Conservation (phyloP, 1,140 invertebrate genomes). For the Drosophila serrata region DNA sequence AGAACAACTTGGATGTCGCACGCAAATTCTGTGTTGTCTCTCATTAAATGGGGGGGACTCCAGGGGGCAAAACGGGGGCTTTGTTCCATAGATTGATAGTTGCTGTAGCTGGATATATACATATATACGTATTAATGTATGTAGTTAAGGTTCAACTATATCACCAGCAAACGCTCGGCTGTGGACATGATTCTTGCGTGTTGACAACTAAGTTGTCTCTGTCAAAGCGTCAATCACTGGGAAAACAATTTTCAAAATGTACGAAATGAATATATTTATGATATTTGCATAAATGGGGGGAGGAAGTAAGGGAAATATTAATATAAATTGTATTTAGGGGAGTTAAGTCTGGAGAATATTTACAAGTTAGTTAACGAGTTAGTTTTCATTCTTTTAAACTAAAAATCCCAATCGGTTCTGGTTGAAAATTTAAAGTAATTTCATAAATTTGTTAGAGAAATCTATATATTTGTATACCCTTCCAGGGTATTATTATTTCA, state of each 20-base stretch:
- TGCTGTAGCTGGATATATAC: constrained; percentile 18
- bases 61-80: not conserved
- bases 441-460: no score
- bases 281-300: constrained; percentile 26
- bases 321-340: not conserved
- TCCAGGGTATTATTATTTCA: no score
- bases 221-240: constrained; percentile 72
- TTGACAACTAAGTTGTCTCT: constrained; percentile 73
- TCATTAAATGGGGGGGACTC: constrained; percentile 53
- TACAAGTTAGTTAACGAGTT: not conserved
- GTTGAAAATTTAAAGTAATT: no score
- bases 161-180: constrained; percentile 6
- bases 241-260: constrained; percentile 42
- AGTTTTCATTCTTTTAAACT: not conserved
- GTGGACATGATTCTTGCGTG: constrained; percentile 77
- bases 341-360: not conserved
- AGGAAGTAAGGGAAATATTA: not conserved
- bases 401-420: not conserved
- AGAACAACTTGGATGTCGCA: constrained; percentile 48
- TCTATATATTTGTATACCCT: no score
- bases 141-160: constrained; percentile 5
- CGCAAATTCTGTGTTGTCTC: constrained; percentile 79
- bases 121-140: not conserved
- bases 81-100: constrained; percentile 64
- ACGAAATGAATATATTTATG: constrained; percentile 6